Evolutionary conservation across 2,113 vertebrate species (phyloP), one percentile per base, ranked within the genome.

Genomic region (Antidorcas marsupialis): DNA sequence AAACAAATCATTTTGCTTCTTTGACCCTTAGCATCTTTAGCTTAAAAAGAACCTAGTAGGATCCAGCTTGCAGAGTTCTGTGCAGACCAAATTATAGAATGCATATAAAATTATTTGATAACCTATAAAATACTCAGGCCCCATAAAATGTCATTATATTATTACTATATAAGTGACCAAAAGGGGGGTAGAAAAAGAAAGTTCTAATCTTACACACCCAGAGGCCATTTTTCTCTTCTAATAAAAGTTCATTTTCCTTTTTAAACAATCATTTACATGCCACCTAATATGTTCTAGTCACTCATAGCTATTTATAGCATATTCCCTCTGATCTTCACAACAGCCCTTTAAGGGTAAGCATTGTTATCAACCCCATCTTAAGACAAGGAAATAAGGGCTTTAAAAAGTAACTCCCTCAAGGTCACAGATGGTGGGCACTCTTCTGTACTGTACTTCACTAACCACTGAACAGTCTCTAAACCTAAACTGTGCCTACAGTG

Each of bases 91-190:
- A 97, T 91, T 71, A 57, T 60, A 50, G 28, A 92, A 71, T 28
- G n/a, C 76, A 79, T 11, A 84, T 95, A 92, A 94, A 96, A 85
- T 86, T 94, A 96, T 79, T 71, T 64, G 71, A 82, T 85, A 94
- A 92, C 28, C 10, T 95, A 95, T 91, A 92, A 96, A 95, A 88
- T 59, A 93, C 9, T 25, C 83, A 39, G 50, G 13, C 33, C 39
- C 39, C 74, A 76, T 60, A 96, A 95, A 90, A 92, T 71, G 7
- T 43, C 86, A 15, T 88, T 92, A 36, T 53, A 83, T 53, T 53
- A 53, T 82, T 53, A 36, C 50, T n/a, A 83, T 53, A 52, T 57
- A 74, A 87, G 33, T 91, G 43, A 93, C 50, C 78, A n/a, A 84
- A 93, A 94, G 67, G 39, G 3, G 14, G 4, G 1, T 71, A 92